Percentiles rank a stretch among this genome's conserved stretches.
These are phyloP conservation scores for Creontiades dilutus DNA, from an alignment of 2,888 invertebrate genomes.

Conservation along the genomic window DNA sequence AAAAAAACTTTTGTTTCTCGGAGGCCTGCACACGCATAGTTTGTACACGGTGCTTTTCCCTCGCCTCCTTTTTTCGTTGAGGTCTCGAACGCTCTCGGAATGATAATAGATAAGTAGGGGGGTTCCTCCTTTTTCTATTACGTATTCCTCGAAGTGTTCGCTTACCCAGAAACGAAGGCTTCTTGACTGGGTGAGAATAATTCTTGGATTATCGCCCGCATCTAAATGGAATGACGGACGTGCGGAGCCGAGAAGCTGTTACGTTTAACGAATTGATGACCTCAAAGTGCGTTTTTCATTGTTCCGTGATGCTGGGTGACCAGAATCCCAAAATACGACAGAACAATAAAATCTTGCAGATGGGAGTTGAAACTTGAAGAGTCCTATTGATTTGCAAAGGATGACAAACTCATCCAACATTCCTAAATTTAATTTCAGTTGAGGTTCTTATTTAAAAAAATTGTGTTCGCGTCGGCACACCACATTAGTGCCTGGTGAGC, in stretches of 20 bases:
- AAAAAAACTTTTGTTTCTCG: slow-evolving; percentile 48
- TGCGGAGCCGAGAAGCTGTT: slow-evolving; percentile 33
- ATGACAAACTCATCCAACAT: no score
- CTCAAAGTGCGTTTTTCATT: slow-evolving; percentile 16
- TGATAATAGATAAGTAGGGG: slow-evolving; percentile 13
- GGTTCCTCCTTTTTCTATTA: slow-evolving; percentile 30
- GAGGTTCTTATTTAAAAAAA: no score
- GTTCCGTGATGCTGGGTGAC: background rate
- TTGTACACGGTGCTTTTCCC: background rate
- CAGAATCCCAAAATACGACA: background rate
- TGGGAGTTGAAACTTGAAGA: no score
- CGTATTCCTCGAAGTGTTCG: slow-evolving; percentile 39
- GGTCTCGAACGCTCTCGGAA: slow-evolving; percentile 16
- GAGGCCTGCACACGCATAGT: slow-evolving; percentile 18
- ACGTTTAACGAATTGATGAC: slow-evolving; percentile 42
- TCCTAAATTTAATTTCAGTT: no score
- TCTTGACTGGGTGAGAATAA: slow-evolving; percentile 8
- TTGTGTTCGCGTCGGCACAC: no score
- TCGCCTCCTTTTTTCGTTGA: background rate
- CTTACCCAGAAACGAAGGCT: slow-evolving; percentile 37
- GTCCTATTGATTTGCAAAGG: no score
- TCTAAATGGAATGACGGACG: slow-evolving; percentile 49
- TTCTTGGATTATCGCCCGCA: slow-evolving; percentile 54
- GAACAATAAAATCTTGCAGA: background rate
- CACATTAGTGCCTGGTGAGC: no score